Evolutionary conservation across 1,140 invertebrate genomes (phyloP).

Genomic region (Drosophila novamexicana): DNA sequence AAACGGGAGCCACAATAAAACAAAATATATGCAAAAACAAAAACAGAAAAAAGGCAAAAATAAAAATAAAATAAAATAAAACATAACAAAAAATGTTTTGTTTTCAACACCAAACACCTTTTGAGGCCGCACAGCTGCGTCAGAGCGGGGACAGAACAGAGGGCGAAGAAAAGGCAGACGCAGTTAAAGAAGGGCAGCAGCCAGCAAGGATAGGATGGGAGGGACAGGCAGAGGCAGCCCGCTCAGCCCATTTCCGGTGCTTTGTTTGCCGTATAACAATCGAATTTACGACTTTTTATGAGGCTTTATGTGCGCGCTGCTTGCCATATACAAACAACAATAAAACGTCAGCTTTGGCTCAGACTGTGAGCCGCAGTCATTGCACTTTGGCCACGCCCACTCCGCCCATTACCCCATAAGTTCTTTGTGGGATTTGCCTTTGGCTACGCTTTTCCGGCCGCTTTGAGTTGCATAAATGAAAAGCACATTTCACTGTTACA

Average conservation of each 20-base stretch:
- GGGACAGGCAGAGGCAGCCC: slow-evolving; percentile 14
- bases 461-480: slow-evolving; percentile 65
- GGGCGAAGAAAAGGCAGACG: slow-evolving; percentile 3
- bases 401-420: slow-evolving; percentile 7
- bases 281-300: slow-evolving; percentile 81
- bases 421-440: slow-evolving; percentile 69
- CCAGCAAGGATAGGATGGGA: not conserved
- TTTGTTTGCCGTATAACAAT: slow-evolving; percentile 79
- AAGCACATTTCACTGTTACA: slow-evolving; percentile 65
- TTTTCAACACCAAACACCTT: slow-evolving; percentile 81
- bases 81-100: slow-evolving; percentile 69
- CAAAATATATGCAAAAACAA: slow-evolving; percentile 50
- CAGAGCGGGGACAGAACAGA: not conserved
- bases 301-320: slow-evolving; percentile 65
- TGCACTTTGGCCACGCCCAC: slow-evolving; percentile 66
- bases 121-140: slow-evolving; percentile 46
- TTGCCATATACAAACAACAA: slow-evolving; percentile 58
- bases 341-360: slow-evolving; percentile 68
- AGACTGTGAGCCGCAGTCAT: slow-evolving; percentile 63
- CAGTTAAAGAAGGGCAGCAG: not conserved
- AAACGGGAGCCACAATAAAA: slow-evolving; percentile 33
- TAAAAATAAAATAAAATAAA: slow-evolving; percentile 15
- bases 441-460: slow-evolving; percentile 68
- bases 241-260: slow-evolving; percentile 69
- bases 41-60: slow-evolving; percentile 26